A percentile compares a stretch with the other conserved stretches of the same genome.
phyloP scores from a whole-genome alignment of 2,797 vertebrate species.

The Pygocentrus nattereri region DNA sequence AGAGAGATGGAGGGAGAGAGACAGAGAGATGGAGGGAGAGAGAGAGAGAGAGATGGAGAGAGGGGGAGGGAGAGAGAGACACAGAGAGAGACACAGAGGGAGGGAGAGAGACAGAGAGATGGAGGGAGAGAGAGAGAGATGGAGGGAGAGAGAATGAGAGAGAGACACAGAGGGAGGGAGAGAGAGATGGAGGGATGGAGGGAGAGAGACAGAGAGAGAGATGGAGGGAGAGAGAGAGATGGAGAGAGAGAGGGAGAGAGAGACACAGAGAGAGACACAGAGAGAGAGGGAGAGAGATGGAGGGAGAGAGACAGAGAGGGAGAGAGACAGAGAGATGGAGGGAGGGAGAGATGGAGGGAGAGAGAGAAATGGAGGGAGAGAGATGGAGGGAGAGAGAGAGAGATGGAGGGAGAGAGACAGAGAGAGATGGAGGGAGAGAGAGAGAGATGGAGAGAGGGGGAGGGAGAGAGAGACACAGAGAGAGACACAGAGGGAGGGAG shows the following conservation, averaged over 20 bases:
- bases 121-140: constrained; percentile 64
- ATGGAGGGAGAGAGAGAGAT: constrained; percentile 62
- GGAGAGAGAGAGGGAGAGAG: constrained; percentile 61
- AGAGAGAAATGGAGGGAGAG: constrained; percentile 61
- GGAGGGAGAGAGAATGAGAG: constrained; percentile 67
- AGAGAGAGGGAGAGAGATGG: constrained; percentile 69
- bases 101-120: constrained; percentile 61
- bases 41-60: constrained; percentile 48
- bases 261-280: no score
- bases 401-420: constrained; percentile 69
- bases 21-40: constrained; percentile 76
- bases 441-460: no score
- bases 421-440: constrained; percentile 42
- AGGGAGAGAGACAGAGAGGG: constrained; percentile 57
- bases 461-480: no score
- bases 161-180: constrained; percentile 42
- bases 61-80: constrained; percentile 69
- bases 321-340: constrained; percentile 70
- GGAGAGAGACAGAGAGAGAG: constrained; percentile 62
- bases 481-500: constrained; percentile 42
- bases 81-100: no score
- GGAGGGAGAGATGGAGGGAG: no score
- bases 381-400: constrained; percentile 58
- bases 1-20: constrained; percentile 42
- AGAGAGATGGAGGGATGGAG: no score